A percentile compares a stretch with the other conserved stretches of the same genome.
phyloP scores from a whole-genome alignment of 2,113 vertebrate genomes.

The Plecturocebus donacophilus region DNA sequence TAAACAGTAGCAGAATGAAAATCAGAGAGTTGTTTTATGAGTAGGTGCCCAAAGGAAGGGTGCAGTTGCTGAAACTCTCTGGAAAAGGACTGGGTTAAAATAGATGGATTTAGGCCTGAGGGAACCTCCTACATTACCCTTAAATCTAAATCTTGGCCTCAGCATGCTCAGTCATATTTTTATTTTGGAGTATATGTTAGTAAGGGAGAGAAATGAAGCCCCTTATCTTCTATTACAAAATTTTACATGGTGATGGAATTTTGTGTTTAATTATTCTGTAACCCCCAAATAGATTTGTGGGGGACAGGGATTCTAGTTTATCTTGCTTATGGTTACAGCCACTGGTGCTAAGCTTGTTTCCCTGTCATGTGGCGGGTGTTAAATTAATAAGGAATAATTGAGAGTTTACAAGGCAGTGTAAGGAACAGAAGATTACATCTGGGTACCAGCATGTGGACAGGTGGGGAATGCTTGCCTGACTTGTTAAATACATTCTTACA shows the following conservation, averaged over 20 bases:
- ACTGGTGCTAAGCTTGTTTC: background rate
- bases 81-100: background rate
- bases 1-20: background rate
- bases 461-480: background rate
- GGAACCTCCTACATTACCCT: background rate
- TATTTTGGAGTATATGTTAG: background rate
- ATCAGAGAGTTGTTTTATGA: background rate
- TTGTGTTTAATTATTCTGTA: background rate
- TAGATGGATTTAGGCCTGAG: background rate
- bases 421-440: background rate
- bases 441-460: background rate
- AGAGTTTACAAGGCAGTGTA: background rate
- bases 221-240: background rate
- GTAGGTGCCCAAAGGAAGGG: background rate
- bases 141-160: background rate
- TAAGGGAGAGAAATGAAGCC: background rate
- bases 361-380: background rate
- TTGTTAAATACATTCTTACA: conserved; percentile 35
- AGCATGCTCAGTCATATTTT: background rate
- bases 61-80: background rate
- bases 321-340: background rate
- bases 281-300: background rate
- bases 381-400: background rate
- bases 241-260: background rate
- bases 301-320: background rate